These are phyloP conservation scores for Himantopus leucocephalus DNA, from an alignment of 2,113 vertebrate genomes.

Conservation along the genomic window DNA sequence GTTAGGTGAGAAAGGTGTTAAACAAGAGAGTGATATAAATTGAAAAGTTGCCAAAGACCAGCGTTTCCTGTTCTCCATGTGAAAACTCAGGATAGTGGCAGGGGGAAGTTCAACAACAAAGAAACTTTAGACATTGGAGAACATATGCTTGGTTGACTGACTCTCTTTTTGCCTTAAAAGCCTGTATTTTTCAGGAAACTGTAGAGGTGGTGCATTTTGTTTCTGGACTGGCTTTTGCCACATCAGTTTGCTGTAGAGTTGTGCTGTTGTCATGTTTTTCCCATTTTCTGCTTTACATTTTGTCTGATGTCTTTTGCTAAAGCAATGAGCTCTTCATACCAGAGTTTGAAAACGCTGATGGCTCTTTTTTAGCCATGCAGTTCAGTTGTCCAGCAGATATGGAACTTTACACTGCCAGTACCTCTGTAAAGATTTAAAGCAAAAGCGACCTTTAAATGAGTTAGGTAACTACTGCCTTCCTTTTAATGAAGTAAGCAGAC, in stretches of 20 bases:
- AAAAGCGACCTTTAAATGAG: neutral
- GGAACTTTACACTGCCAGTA: neutral
- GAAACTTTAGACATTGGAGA: neutral
- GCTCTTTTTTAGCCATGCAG: neutral
- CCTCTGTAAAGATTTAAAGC: neutral
- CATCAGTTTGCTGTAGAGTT: neutral
- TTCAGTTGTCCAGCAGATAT: neutral
- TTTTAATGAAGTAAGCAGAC: neutral
- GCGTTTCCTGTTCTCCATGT: neutral
- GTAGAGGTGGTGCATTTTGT: neutral
- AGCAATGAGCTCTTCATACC: neutral
- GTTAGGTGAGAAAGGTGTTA: neutral
- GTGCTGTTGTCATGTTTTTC: neutral
- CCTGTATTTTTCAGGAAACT: neutral
- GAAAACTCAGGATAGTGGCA: neutral
- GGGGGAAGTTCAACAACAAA: slow-evolving; percentile 26
- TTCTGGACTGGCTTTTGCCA: neutral
- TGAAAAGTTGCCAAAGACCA: neutral
- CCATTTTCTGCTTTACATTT: neutral
- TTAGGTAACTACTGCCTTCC: slow-evolving; percentile 19
- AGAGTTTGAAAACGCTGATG: neutral
- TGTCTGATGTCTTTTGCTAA: neutral
- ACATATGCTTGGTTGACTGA: neutral
- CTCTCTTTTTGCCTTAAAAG: neutral
- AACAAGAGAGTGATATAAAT: neutral